phyloP scores from a whole-genome alignment of 2,888 invertebrate genomes.

The Agrochola lota region DNA sequence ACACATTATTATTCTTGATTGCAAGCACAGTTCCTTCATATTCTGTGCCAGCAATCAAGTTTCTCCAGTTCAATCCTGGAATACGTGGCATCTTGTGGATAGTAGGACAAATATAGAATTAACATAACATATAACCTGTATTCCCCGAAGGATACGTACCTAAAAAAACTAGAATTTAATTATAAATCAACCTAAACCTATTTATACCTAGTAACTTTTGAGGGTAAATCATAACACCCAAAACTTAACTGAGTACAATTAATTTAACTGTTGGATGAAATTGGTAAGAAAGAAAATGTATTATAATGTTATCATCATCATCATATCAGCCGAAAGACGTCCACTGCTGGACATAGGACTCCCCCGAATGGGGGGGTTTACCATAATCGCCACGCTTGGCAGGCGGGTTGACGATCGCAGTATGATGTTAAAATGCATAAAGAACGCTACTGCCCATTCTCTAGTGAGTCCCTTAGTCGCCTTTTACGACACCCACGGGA shows the following conservation, averaged over 20 bases:
- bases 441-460: too few species aligned
- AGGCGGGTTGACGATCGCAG: too few species aligned
- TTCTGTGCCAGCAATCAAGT: slow-evolving; percentile 1
- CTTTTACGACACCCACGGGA: too few species aligned
- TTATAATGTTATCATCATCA: too few species aligned
- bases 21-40: neutral
- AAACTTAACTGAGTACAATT: too few species aligned
- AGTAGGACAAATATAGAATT: neutral
- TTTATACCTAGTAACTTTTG: neutral
- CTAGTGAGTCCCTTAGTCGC: too few species aligned
- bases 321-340: too few species aligned
- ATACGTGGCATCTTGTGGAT: neutral
- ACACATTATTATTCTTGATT: slow-evolving; percentile 26
- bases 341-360: too few species aligned
- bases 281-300: neutral
- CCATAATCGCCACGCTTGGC: too few species aligned
- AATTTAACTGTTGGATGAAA: neutral
- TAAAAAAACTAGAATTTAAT: neutral
- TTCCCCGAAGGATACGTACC: neutral
- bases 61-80: neutral
- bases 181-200: neutral
- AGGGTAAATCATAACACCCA: neutral
- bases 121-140: neutral
- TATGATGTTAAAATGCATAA: too few species aligned
- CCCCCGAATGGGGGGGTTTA: too few species aligned